Conservation (phyloP, 2,888 invertebrate species). For the Pediacus dermestoides region DNA sequence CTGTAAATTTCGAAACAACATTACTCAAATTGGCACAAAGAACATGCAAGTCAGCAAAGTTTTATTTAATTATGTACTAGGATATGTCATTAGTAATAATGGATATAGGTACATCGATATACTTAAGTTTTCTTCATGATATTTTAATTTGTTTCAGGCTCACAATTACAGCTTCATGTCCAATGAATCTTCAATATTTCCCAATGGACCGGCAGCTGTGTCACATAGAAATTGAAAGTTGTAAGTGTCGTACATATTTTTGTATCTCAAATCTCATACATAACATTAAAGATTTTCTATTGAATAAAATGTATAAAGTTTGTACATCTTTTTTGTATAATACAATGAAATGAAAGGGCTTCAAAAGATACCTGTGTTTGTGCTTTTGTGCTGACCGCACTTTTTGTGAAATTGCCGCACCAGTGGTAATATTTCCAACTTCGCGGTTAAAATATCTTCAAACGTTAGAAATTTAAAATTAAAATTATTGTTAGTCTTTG, state of each 20-base stretch:
- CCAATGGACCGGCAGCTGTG: slow-evolving; percentile 95
- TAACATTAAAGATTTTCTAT: too few species aligned
- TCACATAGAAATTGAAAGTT: slow-evolving; percentile 95
- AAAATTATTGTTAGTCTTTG: too few species aligned
- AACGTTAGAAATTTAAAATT: too few species aligned
- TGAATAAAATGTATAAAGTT: slow-evolving; percentile 13
- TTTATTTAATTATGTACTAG: too few species aligned
- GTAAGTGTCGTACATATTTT: slow-evolving; percentile 75
- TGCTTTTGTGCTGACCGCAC: slow-evolving; percentile 24
- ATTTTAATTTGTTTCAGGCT: slow-evolving; percentile 61
- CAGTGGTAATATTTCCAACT: slow-evolving; percentile 3
- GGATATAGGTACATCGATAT: too few species aligned
- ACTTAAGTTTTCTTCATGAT: too few species aligned
- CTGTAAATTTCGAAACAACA: too few species aligned
- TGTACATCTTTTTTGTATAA: slow-evolving; percentile 19
- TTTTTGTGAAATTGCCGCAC: slow-evolving; percentile 8
- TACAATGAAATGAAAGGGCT: slow-evolving; percentile 28
- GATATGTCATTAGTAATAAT: too few species aligned
- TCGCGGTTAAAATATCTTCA: too few species aligned
- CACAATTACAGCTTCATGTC: slow-evolving; percentile 93
- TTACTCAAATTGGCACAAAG: too few species aligned
- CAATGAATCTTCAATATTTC: slow-evolving; percentile 94
- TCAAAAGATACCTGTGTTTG: slow-evolving; percentile 49
- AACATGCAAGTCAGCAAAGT: too few species aligned
- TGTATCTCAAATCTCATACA: too few species aligned